Evolutionary conservation across 2,113 vertebrate species (phyloP), one percentile per base, ranked within the genome.

Genomic region (Burhinus bistriatus): DNA sequence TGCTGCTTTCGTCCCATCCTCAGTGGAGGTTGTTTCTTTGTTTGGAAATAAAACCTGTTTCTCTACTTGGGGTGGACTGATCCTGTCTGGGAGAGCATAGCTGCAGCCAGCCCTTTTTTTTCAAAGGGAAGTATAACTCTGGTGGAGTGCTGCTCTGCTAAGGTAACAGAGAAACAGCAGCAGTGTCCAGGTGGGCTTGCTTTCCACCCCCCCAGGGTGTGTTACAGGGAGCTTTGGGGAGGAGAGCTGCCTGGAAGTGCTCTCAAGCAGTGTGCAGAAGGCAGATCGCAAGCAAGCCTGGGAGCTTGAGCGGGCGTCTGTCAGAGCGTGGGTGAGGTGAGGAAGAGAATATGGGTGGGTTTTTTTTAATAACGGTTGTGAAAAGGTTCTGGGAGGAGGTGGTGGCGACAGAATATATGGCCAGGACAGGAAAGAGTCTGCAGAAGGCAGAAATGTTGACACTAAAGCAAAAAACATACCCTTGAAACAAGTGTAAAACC

Each of bases 281-380:
- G 90, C 62, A 52, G 42, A 34, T 52, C 9, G 1, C n/a, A 34
- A n/a, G 72, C n/a, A 34, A 72, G 23, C 34, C 40, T 49, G 20
- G 44, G 61, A 68, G 65, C 29, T 45, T 52, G 9, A 62, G 69
- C 0, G 0, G 72, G 64, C 1, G 1, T 61, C 58, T 78, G 23
- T 64, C 0, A 0, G 55, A 86, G n/a, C 0, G 0, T 76, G 69
- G 44, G 75, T 47, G 82, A 71, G 26, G 22, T 38, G 47, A 78
- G 47, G 27, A 78, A 49, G 64, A 87, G 55, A 76, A 42, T 32
- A 47, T 14, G 38, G 29, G 30, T 40, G 20, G 8, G 0, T 3
- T 36, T 62, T 62, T 71, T 81, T 93, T 6, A 58, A 29, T 85
- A 68, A 85, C 79, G 26, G 12, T 27, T 81, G 87, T 61, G 65